Conservation (phyloP, 2,888 invertebrate species). For the Catonia carolina region DNA sequence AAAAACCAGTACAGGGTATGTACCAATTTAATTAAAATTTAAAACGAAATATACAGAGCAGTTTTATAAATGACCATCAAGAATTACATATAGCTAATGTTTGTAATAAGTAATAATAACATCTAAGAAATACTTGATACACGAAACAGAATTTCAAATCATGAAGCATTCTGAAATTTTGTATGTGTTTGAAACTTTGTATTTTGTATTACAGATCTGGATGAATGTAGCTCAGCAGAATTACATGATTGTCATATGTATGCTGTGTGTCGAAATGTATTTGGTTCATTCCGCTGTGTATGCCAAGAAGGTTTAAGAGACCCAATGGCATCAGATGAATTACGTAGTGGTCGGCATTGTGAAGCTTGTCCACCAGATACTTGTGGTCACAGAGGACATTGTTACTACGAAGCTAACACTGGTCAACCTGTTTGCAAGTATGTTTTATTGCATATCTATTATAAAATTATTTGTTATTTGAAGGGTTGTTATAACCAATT, state of each 20-base stretch:
- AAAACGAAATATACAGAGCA: too few relatives aligned
- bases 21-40: too few relatives aligned
- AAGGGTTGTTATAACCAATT: too few relatives aligned
- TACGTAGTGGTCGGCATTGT: conserved; percentile 66
- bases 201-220: conserved; percentile 63
- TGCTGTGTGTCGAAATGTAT: conserved; percentile 72
- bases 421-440: conserved; percentile 72
- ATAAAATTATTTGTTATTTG: too few relatives aligned
- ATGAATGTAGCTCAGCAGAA: conserved; percentile 76
- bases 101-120: too few relatives aligned
- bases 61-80: too few relatives aligned
- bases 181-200: too few relatives aligned
- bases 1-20: too few relatives aligned
- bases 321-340: conserved; percentile 59
- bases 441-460: conserved; percentile 43
- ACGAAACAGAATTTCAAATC: too few relatives aligned
- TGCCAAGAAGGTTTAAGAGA: conserved; percentile 73
- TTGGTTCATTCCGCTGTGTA: conserved; percentile 73
- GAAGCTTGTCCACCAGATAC: conserved; percentile 67
- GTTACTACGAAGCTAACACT: conserved; percentile 56
- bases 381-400: conserved; percentile 81
- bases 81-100: too few relatives aligned
- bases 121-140: too few relatives aligned
- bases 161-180: too few relatives aligned
- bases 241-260: conserved; percentile 77